Evolutionary conservation across 2,797 vertebrate genomes (phyloP), one percentile per base, ranked within the genome.

Genomic region (Aplochiton taeniatus): DNA sequence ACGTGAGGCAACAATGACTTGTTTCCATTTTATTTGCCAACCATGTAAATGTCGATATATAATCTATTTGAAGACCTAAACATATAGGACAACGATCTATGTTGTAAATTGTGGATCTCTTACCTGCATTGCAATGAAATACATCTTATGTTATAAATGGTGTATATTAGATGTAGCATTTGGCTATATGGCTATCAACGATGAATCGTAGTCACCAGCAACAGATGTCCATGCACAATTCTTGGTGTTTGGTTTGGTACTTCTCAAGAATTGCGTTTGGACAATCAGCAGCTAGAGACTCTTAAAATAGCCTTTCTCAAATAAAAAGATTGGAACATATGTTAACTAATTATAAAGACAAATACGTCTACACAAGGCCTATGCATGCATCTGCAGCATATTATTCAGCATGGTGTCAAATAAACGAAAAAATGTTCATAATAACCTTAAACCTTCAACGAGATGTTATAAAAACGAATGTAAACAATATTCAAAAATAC

Each of bases 211-310:
- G 94, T 91, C 89, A 92, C 94, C 93, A 96, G 94, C 96, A 95
- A 98, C 96, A 96, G 97, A 99, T 98, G 97, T 98, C 97, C 97
- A 99, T 93, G 92, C 96, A 99, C 97, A 99, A 99, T 98, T 98
- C 97, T 99, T 96, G 96, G 94, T 92, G 58, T 93, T 93, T 90
- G 83, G 85, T 89, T 88, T 88, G 90, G 93, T 94, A 93, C 94
- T 90, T 93, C 92, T 95, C 97, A 98, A 99, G 96, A 99, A 99
- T 99, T 99, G 97, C 97, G 96, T 99, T 99, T 99, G 97, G 97
- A 99, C 97, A 99, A 99, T 99, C 97, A 99, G 91, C 79, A 90
- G 93, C 94, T 92, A 92, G 87, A 88, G 91, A 91, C 91, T 91
- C 88, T 53, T 63, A 51, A 65, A 42, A 73, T 10, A 61, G 75